phyloP scores from a whole-genome alignment of 1,140 invertebrate species.

The Hesperophylax magnus region DNA sequence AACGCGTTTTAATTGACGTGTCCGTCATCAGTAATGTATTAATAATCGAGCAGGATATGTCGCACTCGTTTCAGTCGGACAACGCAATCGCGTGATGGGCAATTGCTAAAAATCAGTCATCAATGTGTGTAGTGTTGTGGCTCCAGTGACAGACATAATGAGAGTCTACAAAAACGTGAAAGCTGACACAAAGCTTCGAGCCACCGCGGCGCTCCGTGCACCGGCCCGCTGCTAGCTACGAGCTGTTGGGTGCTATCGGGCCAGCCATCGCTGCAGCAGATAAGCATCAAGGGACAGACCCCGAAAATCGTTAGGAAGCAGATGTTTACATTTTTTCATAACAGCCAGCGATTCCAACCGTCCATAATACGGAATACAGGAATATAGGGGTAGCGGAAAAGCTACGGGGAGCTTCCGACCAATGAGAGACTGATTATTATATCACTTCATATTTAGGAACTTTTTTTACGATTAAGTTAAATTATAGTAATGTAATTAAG shows the following conservation, averaged over 20 bases:
- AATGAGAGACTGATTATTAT: constrained; percentile 22
- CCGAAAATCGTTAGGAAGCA: constrained; percentile 46
- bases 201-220: constrained; percentile 1
- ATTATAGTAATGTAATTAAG: no score
- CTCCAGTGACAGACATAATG: constrained; percentile 34
- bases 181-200: neutral
- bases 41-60: no score
- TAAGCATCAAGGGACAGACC: constrained; percentile 41
- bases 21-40: no score
- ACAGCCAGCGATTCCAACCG: constrained; percentile 15
- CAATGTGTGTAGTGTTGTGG: constrained; percentile 1
- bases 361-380: neutral
- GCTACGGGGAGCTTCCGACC: constrained; percentile 39
- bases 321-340: constrained; percentile 47
- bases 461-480: no score
- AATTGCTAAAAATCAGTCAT: constrained; percentile 29
- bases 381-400: constrained; percentile 43
- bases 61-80: neutral
- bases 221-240: constrained; percentile 9
- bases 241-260: no score
- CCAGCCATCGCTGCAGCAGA: constrained; percentile 29
- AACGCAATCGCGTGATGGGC: constrained; percentile 29
- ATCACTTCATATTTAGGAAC: no score
- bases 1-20: no score
- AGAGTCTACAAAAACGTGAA: constrained; percentile 22